Evolutionary conservation across 1,140 invertebrate species (phyloP).

Genomic region (Drosophila parvula): DNA sequence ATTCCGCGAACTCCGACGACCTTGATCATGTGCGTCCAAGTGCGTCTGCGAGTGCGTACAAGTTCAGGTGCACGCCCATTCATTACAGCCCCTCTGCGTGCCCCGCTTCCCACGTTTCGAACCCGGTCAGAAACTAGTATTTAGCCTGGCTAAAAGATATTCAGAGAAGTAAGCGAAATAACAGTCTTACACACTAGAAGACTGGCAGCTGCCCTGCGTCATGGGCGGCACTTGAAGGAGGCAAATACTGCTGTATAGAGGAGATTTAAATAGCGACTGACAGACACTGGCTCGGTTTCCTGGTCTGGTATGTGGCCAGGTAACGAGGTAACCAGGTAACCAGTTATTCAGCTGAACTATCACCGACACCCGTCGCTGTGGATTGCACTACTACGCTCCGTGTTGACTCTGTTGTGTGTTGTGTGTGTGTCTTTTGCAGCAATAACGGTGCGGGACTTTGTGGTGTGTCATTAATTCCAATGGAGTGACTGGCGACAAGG

Average conservation of each 20-base stretch:
- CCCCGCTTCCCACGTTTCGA: slow-evolving; percentile 3
- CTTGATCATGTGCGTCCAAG: slow-evolving; percentile 53
- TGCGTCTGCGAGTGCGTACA: slow-evolving; percentile 52
- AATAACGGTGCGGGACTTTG: slow-evolving; percentile 51
- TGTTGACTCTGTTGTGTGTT: not conserved
- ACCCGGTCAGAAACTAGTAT: slow-evolving; percentile 56
- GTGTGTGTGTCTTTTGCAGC: slow-evolving; percentile 30
- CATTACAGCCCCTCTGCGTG: not conserved
- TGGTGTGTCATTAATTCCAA: slow-evolving; percentile 55
- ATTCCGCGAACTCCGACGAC: slow-evolving; percentile 34
- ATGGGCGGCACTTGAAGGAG: slow-evolving; percentile 40
- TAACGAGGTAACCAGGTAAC: slow-evolving; percentile 27
- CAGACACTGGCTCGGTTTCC: slow-evolving; percentile 49
- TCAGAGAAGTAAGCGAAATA: slow-evolving; percentile 11
- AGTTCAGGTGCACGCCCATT: slow-evolving; percentile 71
- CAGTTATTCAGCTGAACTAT: slow-evolving; percentile 51
- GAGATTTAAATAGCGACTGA: not conserved
- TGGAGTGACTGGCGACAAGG: slow-evolving; percentile 58
- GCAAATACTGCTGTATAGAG: not conserved
- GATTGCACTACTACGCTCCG: slow-evolving; percentile 17
- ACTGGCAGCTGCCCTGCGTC: slow-evolving; percentile 40
- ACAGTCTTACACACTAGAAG: slow-evolving; percentile 39
- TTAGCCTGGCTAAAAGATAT: slow-evolving; percentile 16
- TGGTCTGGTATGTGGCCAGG: slow-evolving; percentile 39
- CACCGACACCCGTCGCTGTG: slow-evolving; percentile 20